Conservation (phyloP, 2,113 vertebrate species). For the Anhinga rufa region DNA sequence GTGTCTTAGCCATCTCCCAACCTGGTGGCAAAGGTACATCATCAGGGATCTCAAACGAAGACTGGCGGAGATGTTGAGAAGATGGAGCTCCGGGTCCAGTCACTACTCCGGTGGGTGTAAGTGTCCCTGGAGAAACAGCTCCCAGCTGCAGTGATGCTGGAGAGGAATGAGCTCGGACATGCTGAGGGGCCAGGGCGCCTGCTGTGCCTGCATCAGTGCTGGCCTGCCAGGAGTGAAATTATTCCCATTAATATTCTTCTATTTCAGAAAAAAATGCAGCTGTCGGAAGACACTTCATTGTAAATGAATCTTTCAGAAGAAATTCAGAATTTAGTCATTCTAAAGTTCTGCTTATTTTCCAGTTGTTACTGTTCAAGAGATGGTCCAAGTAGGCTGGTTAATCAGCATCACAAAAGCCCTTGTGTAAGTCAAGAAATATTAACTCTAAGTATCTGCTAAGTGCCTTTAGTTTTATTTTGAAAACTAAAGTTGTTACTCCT, state of each 20-base stretch:
- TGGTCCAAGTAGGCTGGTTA: background rate
- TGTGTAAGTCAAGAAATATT: background rate
- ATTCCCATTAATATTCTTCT: background rate
- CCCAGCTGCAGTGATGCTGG: conserved; percentile 93
- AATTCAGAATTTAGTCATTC: background rate
- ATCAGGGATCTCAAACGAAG: conserved; percentile 96
- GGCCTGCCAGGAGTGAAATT: conserved; percentile 74
- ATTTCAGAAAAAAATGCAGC: background rate
- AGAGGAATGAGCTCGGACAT: conserved; percentile 94
- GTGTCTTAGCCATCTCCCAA: conserved; percentile 99
- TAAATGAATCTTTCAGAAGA: background rate
- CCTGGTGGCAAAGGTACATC: conserved; percentile 92
- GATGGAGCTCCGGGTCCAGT: conserved; percentile 75
- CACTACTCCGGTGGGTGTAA: conserved; percentile 78
- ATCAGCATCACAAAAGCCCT: background rate
- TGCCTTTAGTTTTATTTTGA: background rate
- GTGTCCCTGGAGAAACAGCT: conserved; percentile 80
- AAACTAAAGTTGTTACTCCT: background rate
- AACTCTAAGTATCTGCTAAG: background rate
- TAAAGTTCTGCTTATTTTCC: background rate
- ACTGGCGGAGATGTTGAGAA: conserved; percentile 90
- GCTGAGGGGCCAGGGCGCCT: conserved; percentile 88
- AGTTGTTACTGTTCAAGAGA: background rate
- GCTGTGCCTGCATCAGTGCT: conserved; percentile 93
- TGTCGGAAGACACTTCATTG: background rate